phyloP scores from a whole-genome alignment of 2,797 vertebrate species.

The Anguilla marmorata region DNA sequence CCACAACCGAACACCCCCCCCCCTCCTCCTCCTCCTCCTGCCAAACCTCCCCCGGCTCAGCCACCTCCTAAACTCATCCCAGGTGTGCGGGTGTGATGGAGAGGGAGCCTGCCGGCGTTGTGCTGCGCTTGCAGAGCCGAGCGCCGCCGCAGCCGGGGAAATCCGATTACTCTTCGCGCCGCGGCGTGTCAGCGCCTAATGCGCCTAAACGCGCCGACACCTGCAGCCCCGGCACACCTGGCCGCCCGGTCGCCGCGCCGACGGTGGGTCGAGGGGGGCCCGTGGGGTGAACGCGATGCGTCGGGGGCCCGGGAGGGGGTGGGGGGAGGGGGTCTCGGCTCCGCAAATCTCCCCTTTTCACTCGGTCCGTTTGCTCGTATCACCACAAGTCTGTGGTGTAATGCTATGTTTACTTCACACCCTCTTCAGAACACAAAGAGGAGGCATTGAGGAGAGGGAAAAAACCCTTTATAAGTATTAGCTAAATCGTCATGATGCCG shows the following conservation, averaged over 20 bases:
- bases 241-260: constrained; percentile 46
- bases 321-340: constrained; percentile 36
- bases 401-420: constrained; percentile 69
- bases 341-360: constrained; percentile 65
- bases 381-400: constrained; percentile 51
- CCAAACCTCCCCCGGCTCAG: constrained; percentile 54
- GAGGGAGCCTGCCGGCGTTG: constrained; percentile 62
- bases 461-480: constrained; percentile 69
- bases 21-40: constrained; percentile 45
- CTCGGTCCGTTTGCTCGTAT: constrained; percentile 57
- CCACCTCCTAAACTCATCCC: constrained; percentile 70
- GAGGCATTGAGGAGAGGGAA: constrained; percentile 61
- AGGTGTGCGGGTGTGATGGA: constrained; percentile 72
- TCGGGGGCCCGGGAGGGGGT: constrained; percentile 31
- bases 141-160: constrained; percentile 61
- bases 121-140: constrained; percentile 66
- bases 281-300: constrained; percentile 38
- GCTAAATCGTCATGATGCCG: constrained; percentile 67
- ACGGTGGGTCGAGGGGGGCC: constrained; percentile 15
- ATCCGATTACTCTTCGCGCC: constrained; percentile 69
- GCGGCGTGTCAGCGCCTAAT: constrained; percentile 69
- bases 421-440: constrained; percentile 63
- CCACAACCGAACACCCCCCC: constrained; percentile 10
- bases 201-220: constrained; percentile 65
- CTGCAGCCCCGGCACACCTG: constrained; percentile 69